Base-by-base conservation (phyloP, 2,113 vertebrate species). In the Myotis lucifugus region DNA sequence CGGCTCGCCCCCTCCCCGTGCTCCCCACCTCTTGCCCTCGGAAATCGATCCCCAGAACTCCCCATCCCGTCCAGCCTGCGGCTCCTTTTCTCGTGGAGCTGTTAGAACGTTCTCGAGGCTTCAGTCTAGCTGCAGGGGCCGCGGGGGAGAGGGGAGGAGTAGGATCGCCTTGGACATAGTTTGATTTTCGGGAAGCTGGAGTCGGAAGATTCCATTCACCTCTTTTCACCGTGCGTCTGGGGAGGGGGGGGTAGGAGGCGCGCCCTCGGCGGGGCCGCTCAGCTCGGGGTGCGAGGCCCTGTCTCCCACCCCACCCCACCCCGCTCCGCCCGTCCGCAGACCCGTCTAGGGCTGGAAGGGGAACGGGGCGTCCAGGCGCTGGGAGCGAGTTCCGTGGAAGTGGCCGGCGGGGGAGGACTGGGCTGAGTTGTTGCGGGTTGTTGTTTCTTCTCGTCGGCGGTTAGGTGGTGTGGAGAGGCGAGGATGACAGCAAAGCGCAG, bases 401-500 rank as follows among this genome's bases (percentile, higher is more conserved):
- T 48, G 97, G 96, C 93, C 95, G 86, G 23, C 4, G 77, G 97
- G 95, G 97, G 85, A n/a, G 94, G 67, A 67, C 7, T 23, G 2
- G 69, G 23, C 34, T 13, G 93, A 96, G 91, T 92, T 96, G 76
- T 56, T 64, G 92, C 23, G 91, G 59, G 67, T 66, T n/a, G 86
- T 76, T 18, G 86, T 70, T 66, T 77, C 64, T 83, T 50, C 83
- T 76, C 1, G 86, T 72, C 13, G 17, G 89, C 48, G 85, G 67
- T 42, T 86, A 69, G 93, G 76, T 94, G 93, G 94, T 95, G 85
- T 91, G 82, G 84, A 96, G 97, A 98, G 97, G 77, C 48, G 46
- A 97, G 97, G 97, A 94, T 98, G 98, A 82, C 97, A 98, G 98
- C 93, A 98, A 98, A 98, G 98, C 98, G 97, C 97, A 98, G 98